These are phyloP conservation scores for Dynastes maya DNA, from an alignment of 2,888 invertebrate species.

Conservation along the genomic window DNA sequence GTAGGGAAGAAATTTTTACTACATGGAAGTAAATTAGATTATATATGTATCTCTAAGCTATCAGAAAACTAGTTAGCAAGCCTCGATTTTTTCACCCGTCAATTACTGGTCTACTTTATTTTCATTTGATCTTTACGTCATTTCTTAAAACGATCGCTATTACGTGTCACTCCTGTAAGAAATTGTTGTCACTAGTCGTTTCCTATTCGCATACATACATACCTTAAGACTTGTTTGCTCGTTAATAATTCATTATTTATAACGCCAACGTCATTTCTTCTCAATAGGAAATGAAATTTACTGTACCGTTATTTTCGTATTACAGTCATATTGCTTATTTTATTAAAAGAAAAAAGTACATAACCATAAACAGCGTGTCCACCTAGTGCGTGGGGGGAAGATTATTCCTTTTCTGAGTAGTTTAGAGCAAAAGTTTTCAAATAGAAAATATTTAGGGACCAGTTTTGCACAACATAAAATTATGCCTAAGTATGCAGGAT, in stretches of 20 bases:
- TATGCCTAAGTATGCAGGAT: too few species aligned
- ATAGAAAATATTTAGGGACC: too few species aligned
- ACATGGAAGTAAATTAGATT: constrained; percentile 28
- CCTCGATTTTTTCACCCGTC: constrained; percentile 9
- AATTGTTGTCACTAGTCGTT: constrained; percentile 19
- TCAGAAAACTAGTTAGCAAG: constrained; percentile 28
- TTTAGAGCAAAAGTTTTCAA: too few species aligned
- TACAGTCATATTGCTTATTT: too few species aligned
- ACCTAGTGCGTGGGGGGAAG: too few species aligned
- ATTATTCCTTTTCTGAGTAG: too few species aligned
- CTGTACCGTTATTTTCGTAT: too few species aligned
- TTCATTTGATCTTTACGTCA: constrained; percentile 25
- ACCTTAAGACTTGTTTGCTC: background rate
- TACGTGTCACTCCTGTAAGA: background rate
- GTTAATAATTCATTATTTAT: constrained; percentile 6
- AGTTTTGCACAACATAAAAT: too few species aligned
- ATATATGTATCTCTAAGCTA: constrained; percentile 39
- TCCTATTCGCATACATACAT: background rate
- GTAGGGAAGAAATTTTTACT: constrained; percentile 32
- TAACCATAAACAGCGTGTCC: too few species aligned
- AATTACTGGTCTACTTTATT: constrained; percentile 12
- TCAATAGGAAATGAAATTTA: background rate
- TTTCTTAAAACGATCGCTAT: background rate
- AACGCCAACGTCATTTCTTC: background rate
- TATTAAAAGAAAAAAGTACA: too few species aligned